phyloP scores from a whole-genome alignment of 2,797 vertebrate species.

The Brachyrhaphis roseni region DNA sequence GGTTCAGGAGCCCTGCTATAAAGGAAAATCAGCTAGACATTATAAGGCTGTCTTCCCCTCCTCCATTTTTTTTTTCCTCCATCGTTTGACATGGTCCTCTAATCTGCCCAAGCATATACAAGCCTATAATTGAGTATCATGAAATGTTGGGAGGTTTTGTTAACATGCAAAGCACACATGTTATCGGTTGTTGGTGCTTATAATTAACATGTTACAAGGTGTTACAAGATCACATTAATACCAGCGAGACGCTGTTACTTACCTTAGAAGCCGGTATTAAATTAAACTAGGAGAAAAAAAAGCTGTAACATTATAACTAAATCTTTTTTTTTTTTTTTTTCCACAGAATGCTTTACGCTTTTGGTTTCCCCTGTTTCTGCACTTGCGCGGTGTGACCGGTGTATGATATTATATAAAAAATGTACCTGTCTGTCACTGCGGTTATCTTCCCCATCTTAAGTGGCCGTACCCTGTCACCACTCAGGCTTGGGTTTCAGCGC shows the following conservation, averaged over 20 bases:
- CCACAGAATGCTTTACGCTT: slow-evolving; percentile 19
- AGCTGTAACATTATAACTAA: slow-evolving; percentile 1
- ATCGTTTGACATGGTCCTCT: slow-evolving; percentile 63
- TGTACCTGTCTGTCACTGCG: slow-evolving; percentile 75
- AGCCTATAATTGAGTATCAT: slow-evolving; percentile 73
- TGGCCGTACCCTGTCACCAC: slow-evolving; percentile 83
- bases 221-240: slow-evolving; percentile 40
- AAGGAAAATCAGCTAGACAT: slow-evolving; percentile 68
- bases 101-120: slow-evolving; percentile 64
- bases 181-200: slow-evolving; percentile 45
- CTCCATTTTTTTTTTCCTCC: slow-evolving; percentile 37
- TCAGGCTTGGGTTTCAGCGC: slow-evolving; percentile 79
- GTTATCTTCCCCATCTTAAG: slow-evolving; percentile 84
- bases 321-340: slow-evolving; percentile 4
- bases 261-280: slow-evolving; percentile 33
- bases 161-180: slow-evolving; percentile 62
- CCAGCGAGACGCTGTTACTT: slow-evolving; percentile 51
- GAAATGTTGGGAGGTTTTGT: slow-evolving; percentile 66
- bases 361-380: slow-evolving; percentile 7
- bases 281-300: slow-evolving; percentile 18
- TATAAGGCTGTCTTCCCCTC: slow-evolving; percentile 55
- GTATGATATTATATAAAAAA: slow-evolving; percentile 80
- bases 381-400: slow-evolving; percentile 38
- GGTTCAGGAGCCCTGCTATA: slow-evolving; percentile 71
- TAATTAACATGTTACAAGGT: slow-evolving; percentile 43